Percentiles rank a stretch among this genome's conserved stretches.
phyloP scores from a whole-genome alignment of 2,113 vertebrate genomes.

The Hemibagrus wyckioides region DNA sequence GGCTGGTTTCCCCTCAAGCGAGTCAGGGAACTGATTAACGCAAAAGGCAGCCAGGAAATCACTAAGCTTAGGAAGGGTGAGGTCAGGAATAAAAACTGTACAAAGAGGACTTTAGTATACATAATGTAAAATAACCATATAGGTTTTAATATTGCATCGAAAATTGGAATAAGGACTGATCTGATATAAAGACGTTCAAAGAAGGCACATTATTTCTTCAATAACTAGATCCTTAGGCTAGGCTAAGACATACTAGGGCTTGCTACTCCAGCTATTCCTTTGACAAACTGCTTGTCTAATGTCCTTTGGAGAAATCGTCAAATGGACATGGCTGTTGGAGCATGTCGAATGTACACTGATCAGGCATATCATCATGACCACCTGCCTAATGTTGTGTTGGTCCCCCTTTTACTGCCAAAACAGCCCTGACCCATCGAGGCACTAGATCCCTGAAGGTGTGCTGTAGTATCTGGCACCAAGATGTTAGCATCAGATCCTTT shows the following conservation, averaged over 20 bases:
- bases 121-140: neutral
- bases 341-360: neutral
- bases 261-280: neutral
- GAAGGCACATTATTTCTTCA: neutral
- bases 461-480: no score
- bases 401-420: no score
- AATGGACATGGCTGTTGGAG: neutral
- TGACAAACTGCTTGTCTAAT: neutral
- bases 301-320: neutral
- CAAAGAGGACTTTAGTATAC: neutral
- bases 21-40: constrained; percentile 9
- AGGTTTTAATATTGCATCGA: no score
- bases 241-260: neutral
- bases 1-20: constrained; percentile 13
- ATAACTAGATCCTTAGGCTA: neutral
- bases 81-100: neutral
- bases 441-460: no score
- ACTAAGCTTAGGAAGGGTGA: neutral
- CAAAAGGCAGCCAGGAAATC: constrained; percentile 32
- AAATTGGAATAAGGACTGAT: neutral
- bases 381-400: no score
- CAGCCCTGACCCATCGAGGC: no score
- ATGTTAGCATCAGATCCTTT: no score
- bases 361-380: no score
- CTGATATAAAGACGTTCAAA: neutral